A percentile compares a stretch with the other conserved stretches of the same genome.
Evolutionary conservation across 2,797 vertebrate genomes (phyloP).

Genomic region (Chaetophractus vellerosus): DNA sequence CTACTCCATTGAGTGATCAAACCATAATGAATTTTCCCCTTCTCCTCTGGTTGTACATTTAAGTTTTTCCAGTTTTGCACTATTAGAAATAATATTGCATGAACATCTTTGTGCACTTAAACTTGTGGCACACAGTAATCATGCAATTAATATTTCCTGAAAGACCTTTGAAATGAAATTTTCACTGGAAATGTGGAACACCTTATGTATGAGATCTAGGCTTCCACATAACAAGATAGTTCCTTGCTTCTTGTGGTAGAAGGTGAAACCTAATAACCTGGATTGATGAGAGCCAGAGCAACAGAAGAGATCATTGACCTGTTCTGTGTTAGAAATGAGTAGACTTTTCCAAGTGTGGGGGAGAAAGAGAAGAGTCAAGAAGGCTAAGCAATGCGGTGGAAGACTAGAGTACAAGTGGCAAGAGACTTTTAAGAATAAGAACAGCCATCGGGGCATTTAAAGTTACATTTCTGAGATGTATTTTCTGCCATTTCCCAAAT

Average conservation of each 20-base stretch:
- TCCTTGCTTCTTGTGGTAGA: not conserved
- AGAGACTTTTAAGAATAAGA: not conserved
- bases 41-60: not conserved
- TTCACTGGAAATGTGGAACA: not conserved
- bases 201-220: not conserved
- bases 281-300: not conserved
- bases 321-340: slow-evolving; percentile 9
- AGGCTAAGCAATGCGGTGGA: not conserved
- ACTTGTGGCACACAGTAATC: not conserved
- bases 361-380: not conserved
- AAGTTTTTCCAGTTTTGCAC: not conserved
- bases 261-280: not conserved
- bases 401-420: not conserved
- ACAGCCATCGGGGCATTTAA: not conserved
- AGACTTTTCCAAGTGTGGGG: not conserved
- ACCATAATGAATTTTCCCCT: slow-evolving; percentile 29
- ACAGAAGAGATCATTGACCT: not conserved
- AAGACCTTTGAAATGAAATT: slow-evolving; percentile 13
- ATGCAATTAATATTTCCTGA: not conserved
- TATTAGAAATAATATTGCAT: not conserved
- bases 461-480: not conserved
- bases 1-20: not conserved
- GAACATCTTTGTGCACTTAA: slow-evolving; percentile 9
- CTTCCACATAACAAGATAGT: not conserved
- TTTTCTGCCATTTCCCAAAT: not conserved